Evolutionary conservation across 2,888 invertebrate genomes (phyloP).

Genomic region (Xylocampa areola): DNA sequence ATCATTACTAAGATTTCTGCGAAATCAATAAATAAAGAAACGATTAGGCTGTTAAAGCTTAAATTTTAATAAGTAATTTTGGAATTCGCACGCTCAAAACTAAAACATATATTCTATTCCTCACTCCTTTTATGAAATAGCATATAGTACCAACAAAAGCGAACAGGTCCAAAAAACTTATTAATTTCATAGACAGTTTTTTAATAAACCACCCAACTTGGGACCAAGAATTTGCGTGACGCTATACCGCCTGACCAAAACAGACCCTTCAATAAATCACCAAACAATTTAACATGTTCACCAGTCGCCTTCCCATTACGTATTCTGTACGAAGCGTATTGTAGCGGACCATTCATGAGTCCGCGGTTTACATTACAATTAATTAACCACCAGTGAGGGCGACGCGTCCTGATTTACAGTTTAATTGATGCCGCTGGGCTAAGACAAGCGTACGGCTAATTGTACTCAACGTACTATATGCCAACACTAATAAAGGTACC

Average conservation of each 20-base stretch:
- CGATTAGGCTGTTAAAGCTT: no score
- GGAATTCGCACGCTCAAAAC: no score
- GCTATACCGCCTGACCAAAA: conserved; percentile 57
- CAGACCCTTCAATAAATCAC: conserved; percentile 66
- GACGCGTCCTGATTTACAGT: conserved; percentile 70
- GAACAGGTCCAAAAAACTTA: conserved; percentile 23
- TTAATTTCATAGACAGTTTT: conserved; percentile 30
- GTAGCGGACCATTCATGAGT: conserved; percentile 76
- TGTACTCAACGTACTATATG: conserved; percentile 52
- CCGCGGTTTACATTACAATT: conserved; percentile 78
- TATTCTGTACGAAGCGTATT: conserved; percentile 65
- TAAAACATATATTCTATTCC: neutral
- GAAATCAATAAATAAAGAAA: no score
- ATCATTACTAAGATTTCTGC: no score
- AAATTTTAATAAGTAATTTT: no score
- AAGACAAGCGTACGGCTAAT: conserved; percentile 60
- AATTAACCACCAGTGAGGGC: conserved; percentile 63
- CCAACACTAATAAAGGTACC: conserved; percentile 6
- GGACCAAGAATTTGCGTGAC: conserved; percentile 57
- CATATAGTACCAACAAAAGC: no score
- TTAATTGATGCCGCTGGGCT: conserved; percentile 66
- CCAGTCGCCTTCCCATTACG: conserved; percentile 59
- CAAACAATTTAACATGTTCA: conserved; percentile 36
- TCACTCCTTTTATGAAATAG: no score
- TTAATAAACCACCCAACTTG: conserved; percentile 42